These are phyloP conservation scores for Myotis findleyi DNA, from an alignment of 2,797 vertebrate species.

Conservation along the genomic window DNA sequence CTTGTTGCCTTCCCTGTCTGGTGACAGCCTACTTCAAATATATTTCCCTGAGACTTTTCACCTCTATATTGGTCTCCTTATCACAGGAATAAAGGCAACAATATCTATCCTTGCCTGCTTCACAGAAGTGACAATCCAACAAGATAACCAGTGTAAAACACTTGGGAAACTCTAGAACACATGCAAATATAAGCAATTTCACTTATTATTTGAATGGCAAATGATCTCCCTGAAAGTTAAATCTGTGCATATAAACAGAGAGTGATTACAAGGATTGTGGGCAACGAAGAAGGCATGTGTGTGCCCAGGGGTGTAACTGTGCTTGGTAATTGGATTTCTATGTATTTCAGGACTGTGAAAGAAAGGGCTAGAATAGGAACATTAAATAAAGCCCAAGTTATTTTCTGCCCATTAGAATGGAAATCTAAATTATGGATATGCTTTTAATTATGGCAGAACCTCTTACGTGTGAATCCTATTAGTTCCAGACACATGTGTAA, in stretches of 20 bases:
- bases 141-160: constrained; percentile 46
- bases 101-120: background rate
- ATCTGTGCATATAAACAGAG: background rate
- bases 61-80: background rate
- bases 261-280: background rate
- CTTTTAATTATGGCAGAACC: constrained; percentile 20
- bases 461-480: background rate
- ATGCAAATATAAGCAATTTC: constrained; percentile 39
- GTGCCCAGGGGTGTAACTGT: background rate
- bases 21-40: background rate
- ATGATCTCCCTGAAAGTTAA: background rate
- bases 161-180: background rate
- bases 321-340: background rate
- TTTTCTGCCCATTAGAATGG: background rate
- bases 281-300: background rate
- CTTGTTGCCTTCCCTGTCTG: background rate
- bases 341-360: background rate
- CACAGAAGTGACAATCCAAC: background rate
- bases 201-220: constrained; percentile 51
- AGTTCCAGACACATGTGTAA: background rate
- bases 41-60: constrained; percentile 4
- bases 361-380: background rate
- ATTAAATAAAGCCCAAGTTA: background rate
- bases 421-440: constrained; percentile 2
- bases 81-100: constrained; percentile 2